Conservation (phyloP, 23 tunicate genomes). For the Clavelina lepadiformis region DNA sequence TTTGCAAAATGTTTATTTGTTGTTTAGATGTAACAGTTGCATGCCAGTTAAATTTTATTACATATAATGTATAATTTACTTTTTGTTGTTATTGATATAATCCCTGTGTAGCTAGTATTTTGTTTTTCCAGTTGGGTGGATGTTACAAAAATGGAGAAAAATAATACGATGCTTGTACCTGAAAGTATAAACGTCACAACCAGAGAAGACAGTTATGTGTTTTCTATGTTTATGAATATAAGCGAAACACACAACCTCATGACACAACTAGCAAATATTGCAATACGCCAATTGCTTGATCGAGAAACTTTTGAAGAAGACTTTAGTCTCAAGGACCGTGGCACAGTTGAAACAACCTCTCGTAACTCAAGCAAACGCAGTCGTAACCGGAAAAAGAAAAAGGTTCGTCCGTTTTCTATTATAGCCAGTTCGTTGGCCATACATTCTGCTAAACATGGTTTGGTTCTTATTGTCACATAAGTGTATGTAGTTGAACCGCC, state of each 20-base stretch:
- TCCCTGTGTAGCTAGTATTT: not conserved
- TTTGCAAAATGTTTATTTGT: not conserved
- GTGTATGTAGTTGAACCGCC: not conserved
- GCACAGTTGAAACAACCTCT: conserved; percentile 6
- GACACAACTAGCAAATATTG: conserved; percentile 96
- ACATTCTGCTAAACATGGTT: not conserved
- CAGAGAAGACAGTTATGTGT: conserved; percentile 65
- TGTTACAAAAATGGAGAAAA: conserved; percentile 83
- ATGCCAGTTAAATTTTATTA: too few relatives aligned
- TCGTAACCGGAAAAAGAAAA: conserved; percentile 36
- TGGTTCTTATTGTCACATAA: not conserved
- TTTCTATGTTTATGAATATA: conserved; percentile 83
- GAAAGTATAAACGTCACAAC: conserved; percentile 68
- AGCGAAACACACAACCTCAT: conserved; percentile 79
- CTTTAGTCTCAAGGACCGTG: conserved; percentile 18
- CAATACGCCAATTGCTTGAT: conserved; percentile 89
- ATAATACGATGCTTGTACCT: conserved; percentile 81
- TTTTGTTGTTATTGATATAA: too few relatives aligned
- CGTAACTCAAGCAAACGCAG: not conserved
- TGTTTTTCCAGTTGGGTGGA: conserved; percentile 80
- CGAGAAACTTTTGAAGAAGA: conserved; percentile 70
- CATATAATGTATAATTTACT: too few relatives aligned
- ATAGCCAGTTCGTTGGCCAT: not conserved
- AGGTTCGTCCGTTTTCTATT: conserved; percentile 13
- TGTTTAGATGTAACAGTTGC: not conserved